Evolutionary conservation across 1,140 invertebrate genomes (phyloP), one percentile per base, ranked within the genome.

Genomic region (Trichogramma pretiosum): DNA sequence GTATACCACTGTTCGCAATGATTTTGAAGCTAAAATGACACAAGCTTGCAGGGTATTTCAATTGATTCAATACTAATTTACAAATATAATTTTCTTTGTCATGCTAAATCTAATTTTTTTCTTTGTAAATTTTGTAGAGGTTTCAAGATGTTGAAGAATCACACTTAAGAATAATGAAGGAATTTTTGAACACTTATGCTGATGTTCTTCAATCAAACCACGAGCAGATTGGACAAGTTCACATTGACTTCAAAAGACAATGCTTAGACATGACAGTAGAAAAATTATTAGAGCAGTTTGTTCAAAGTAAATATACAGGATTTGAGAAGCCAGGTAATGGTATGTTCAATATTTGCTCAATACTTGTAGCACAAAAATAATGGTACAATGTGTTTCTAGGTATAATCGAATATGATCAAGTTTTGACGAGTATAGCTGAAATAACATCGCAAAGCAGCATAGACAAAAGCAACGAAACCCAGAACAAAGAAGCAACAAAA

Each of bases 1-100:
- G 70, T 94, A 96, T 64, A 82, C 80, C 52, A 70, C 77, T 14
- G 82, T 91, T 43, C 84, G 93, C 65, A 88, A 90, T 55, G 89
- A 94, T 58, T 97, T 95, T 75, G 90, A 95, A 72, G 82, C 81
- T 51, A 93, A 93, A 74, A 96, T 97, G 92, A 86, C 85, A 18
- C 77, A 83, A 52, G 91, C 92, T 26, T 95, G 92, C 73, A 86
- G 84, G 71, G 84, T 86, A 76, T 36, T 42, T 43, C 26, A 8
- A 13, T 30, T 30, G 26, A 30, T 13, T 30, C n/a, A 13, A 8
- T 30, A 30, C n/a, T 30, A n/a, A n/a, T n/a, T n/a, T n/a, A 33
- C 16, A 44, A 28, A 13, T 8, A 34, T 41, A 5, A 41, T 26
- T 21, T 17, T 45, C 9, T 50, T 36, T 36, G n/a, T n/a, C n/a